Evolutionary conservation across 2,113 vertebrate genomes (phyloP).

Genomic region (Neodontobutis hainanensis): DNA sequence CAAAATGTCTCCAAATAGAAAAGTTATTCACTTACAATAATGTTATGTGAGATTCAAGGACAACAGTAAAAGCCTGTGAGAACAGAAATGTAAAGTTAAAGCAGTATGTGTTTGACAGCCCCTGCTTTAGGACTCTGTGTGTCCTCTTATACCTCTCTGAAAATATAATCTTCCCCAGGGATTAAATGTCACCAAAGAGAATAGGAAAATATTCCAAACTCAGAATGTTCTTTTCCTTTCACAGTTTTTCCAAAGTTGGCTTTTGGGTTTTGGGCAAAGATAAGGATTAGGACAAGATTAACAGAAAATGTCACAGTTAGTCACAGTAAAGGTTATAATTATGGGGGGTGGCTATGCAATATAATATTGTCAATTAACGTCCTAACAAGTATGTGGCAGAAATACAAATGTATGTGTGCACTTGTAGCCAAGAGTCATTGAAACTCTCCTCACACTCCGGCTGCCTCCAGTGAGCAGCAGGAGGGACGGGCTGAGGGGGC

Average conservation of each 20-base stretch:
- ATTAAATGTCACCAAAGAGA: slow-evolving; percentile 52
- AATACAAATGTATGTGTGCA: slow-evolving; percentile 39
- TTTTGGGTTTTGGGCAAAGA: slow-evolving; percentile 35
- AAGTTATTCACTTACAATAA: too few relatives aligned
- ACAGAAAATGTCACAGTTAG: slow-evolving; percentile 53
- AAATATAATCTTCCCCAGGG: slow-evolving; percentile 50
- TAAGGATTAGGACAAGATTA: slow-evolving; percentile 59
- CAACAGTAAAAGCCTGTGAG: neutral
- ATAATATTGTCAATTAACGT: slow-evolving; percentile 45
- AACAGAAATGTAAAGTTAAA: slow-evolving; percentile 17
- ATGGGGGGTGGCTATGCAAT: slow-evolving; percentile 18
- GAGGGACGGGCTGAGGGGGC: slow-evolving; percentile 3
- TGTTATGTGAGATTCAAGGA: too few relatives aligned
- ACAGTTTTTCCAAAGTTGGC: slow-evolving; percentile 20
- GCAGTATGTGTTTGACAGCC: slow-evolving; percentile 8
- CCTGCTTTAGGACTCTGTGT: slow-evolving; percentile 16
- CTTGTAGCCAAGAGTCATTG: slow-evolving; percentile 60
- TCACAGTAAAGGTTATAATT: slow-evolving; percentile 43
- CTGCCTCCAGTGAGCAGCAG: slow-evolving; percentile 54
- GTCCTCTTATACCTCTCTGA: slow-evolving; percentile 36
- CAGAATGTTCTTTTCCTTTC: slow-evolving; percentile 26
- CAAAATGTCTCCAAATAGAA: too few relatives aligned
- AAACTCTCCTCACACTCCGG: slow-evolving; percentile 68
- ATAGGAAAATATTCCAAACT: slow-evolving; percentile 37
- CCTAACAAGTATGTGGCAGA: slow-evolving; percentile 30